Evolutionary conservation across 1,140 invertebrate species (phyloP), one percentile per base, ranked within the genome.

Genomic region (Polypedilum pembai): DNA sequence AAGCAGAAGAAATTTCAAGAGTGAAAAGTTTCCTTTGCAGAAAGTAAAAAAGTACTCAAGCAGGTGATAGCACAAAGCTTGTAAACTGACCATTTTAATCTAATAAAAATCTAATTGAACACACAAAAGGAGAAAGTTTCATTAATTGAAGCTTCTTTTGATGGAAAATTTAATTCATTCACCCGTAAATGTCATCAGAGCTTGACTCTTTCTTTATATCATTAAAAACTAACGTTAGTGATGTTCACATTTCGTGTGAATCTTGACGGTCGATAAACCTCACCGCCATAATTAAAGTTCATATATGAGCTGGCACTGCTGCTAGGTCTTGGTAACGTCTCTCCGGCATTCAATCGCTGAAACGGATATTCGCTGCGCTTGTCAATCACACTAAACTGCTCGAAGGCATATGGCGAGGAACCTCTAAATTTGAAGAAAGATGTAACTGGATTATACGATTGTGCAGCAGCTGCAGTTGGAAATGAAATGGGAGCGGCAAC

Each of bases 301-400:
- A 56, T n/a, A 56, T 56, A 56, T 56, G 45, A 56, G 12, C 45
- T n/a, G 24, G 24, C 24, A 33, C 24, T 33, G 24, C 24, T 33
- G 18, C 10, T 18, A 20, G 65, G 8, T 7, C 15, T 40, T 17
- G 33, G 73, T 41, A 73, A 17, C 17, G 24, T 72, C 74, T 82
- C 80, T 15, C 80, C 80, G 40, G 79, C 79, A 74, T 82, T 82
- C 0, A 82, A 77, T 1, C 78, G 79, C 0, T 79, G 81, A 12
- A 82, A 82, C 0, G 80, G 80, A 76, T 81, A 80, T 8, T 78
- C 77, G 4, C 76, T 8, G 0, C 76, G 74, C 21, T 79, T 79
- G 20, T 81, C 78, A 7, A 78, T 75, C 0, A 81, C 56, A 1
- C 80, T 80, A 2, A 77, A 74, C 7, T 66, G 74, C 74, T 80